These are phyloP conservation scores for Ypsolopha sequella DNA, from an alignment of 2,888 invertebrate genomes.

Conservation along the genomic window DNA sequence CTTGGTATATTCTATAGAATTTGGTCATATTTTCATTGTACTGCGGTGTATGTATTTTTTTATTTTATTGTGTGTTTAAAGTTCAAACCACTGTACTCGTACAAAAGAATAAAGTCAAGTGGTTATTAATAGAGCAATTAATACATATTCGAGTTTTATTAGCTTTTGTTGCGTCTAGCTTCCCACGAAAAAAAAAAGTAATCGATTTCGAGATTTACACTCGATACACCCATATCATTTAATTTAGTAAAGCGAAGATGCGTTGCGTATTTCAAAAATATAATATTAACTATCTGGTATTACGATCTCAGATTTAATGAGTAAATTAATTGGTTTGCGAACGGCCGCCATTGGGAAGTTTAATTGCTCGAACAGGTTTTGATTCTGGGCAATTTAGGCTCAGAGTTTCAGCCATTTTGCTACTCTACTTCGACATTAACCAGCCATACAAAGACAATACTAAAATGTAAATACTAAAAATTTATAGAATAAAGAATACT, in stretches of 20 bases:
- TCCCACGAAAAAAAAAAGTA: neutral
- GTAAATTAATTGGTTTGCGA: constrained; percentile 56
- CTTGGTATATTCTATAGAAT: too few species aligned
- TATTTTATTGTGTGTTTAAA: too few species aligned
- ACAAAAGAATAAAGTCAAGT: too few species aligned
- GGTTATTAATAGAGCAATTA: constrained; percentile 2
- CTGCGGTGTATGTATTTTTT: too few species aligned
- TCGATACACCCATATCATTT: constrained; percentile 8
- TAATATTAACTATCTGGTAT: constrained; percentile 31
- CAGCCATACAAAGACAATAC: too few species aligned
- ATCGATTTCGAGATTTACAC: constrained; percentile 2
- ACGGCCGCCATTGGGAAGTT: constrained; percentile 17
- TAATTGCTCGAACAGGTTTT: constrained; percentile 26
- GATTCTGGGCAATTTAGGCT: neutral
- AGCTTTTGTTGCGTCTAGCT: neutral
- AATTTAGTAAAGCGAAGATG: constrained; percentile 7
- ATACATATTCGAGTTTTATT: neutral
- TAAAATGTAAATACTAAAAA: too few species aligned
- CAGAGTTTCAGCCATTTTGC: neutral
- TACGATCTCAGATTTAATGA: constrained; percentile 51
- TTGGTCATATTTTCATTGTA: too few species aligned
- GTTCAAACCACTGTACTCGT: too few species aligned
- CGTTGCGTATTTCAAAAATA: constrained; percentile 12
- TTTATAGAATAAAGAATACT: too few species aligned
- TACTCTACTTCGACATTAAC: neutral